A percentile compares a stretch with the other conserved stretches of the same genome.
These are phyloP conservation scores for Alsophila aescularia DNA, from an alignment of 2,888 invertebrate species.

Conservation along the genomic window DNA sequence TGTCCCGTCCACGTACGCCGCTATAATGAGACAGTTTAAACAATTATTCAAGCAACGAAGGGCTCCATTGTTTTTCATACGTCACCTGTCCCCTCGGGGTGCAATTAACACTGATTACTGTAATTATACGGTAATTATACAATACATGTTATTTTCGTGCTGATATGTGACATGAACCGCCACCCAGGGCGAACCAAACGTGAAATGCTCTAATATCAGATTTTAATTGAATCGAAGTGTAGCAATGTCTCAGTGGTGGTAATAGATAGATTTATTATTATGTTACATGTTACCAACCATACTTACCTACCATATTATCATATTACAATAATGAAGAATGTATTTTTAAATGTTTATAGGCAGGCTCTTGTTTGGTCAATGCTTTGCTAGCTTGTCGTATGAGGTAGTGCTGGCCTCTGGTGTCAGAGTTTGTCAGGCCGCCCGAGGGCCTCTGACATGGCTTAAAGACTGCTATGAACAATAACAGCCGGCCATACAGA, in stretches of 20 bases:
- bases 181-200: constrained; percentile 32
- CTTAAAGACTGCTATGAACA: no score
- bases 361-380: no score
- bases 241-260: neutral
- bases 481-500: no score
- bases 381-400: no score
- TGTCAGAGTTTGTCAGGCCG: no score
- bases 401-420: no score
- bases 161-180: constrained; percentile 33
- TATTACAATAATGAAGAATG: no score
- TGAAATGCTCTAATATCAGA: constrained; percentile 23
- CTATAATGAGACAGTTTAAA: constrained; percentile 64
- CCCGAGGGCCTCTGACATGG: no score
- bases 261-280: no score
- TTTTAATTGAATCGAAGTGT: constrained; percentile 12
- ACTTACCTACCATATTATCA: no score
- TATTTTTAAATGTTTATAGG: no score
- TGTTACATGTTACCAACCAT: no score
- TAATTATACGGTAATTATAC: constrained; percentile 49
- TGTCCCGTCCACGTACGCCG: constrained; percentile 39
- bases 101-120: constrained; percentile 66
- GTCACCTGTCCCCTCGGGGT: constrained; percentile 59
- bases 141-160: constrained; percentile 20
- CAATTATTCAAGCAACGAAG: constrained; percentile 61
- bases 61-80: constrained; percentile 62